phyloP scores from a whole-genome alignment of 2,797 vertebrate genomes.

The Morelia viridis region DNA sequence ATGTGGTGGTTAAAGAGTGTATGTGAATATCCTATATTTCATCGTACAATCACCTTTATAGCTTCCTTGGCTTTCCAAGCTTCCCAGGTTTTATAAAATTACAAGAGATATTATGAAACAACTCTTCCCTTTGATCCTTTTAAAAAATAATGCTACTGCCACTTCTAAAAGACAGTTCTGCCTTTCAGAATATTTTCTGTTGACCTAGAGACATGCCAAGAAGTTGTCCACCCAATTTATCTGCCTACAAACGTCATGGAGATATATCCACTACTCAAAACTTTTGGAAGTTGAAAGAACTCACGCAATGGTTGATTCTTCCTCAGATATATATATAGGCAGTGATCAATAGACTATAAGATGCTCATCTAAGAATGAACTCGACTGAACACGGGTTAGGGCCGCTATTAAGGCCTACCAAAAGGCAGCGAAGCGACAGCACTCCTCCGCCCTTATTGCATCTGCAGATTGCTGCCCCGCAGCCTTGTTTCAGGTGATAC shows the following conservation, averaged over 20 bases:
- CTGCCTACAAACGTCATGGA: too few relatives aligned
- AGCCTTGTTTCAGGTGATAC: too few relatives aligned
- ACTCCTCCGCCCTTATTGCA: too few relatives aligned
- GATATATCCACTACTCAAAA: neutral
- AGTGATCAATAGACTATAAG: neutral
- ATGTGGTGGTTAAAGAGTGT: neutral
- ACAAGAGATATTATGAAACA: neutral
- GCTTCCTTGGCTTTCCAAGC: neutral
- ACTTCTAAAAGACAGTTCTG: neutral
- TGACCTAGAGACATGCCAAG: neutral
- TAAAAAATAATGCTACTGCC: neutral
- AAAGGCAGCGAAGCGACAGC: too few relatives aligned
- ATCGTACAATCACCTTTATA: neutral
- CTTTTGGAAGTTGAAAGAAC: neutral
- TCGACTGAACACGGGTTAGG: too few relatives aligned
- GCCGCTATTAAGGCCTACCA: too few relatives aligned
- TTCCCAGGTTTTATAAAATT: neutral
- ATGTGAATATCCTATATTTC: neutral
- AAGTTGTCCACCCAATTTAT: neutral
- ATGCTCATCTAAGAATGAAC: too few relatives aligned
- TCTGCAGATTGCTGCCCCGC: too few relatives aligned
- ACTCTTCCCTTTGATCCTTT: neutral
- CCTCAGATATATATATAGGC: neutral
- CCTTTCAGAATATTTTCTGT: neutral
- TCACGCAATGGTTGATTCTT: neutral